phyloP scores from a whole-genome alignment of 1,140 invertebrate genomes.

The Asbolus verrucosus region DNA sequence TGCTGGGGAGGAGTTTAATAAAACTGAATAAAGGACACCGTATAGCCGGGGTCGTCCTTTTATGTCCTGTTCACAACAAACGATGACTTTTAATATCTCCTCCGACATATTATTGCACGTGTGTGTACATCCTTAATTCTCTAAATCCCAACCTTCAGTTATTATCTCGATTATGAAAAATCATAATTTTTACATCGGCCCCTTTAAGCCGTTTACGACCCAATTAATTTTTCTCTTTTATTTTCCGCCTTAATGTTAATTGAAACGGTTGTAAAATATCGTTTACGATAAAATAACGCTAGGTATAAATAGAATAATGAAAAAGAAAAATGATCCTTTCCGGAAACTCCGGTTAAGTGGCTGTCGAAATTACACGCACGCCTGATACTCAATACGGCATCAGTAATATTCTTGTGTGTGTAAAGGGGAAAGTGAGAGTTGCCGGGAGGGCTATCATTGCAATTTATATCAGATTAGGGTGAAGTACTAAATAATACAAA shows the following conservation, averaged over 20 bases:
- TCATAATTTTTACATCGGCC: not conserved
- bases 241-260: not conserved
- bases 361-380: slow-evolving; percentile 55
- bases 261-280: not conserved
- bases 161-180: slow-evolving; percentile 29
- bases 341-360: slow-evolving; percentile 50
- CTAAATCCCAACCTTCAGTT: slow-evolving; percentile 49
- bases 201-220: not conserved
- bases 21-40: slow-evolving; percentile 44
- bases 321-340: slow-evolving; percentile 5
- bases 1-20: slow-evolving; percentile 54
- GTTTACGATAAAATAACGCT: not conserved
- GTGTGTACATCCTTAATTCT: slow-evolving; percentile 10
- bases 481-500: slow-evolving; percentile 60
- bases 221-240: not conserved
- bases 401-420: slow-evolving; percentile 39
- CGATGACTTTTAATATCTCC: slow-evolving; percentile 58
- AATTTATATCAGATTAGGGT: slow-evolving; percentile 64
- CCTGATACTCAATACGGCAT: slow-evolving; percentile 58
- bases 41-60: slow-evolving; percentile 46
- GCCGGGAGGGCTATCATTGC: slow-evolving; percentile 61
- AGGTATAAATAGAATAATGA: slow-evolving; percentile 3
- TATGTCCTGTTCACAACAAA: slow-evolving; percentile 39
- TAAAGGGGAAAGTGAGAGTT: slow-evolving; percentile 40
- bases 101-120: slow-evolving; percentile 28